Conservation (phyloP, 2,797 vertebrate species). For the Podargus strigoides region DNA sequence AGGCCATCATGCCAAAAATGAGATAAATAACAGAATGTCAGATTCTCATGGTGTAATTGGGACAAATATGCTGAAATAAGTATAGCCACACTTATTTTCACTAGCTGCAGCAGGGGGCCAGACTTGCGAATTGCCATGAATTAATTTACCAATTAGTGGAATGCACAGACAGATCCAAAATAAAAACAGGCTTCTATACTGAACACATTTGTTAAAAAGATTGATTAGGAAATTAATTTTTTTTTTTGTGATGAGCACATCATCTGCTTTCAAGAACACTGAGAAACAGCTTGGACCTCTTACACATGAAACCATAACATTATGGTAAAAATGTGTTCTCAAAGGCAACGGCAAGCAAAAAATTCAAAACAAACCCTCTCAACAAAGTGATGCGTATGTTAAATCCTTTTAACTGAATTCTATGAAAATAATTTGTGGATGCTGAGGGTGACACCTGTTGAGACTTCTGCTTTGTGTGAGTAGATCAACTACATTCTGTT, state of each 20-base stretch:
- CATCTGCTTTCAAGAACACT: neutral
- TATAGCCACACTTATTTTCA: neutral
- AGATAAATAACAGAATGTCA: neutral
- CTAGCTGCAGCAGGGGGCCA: neutral
- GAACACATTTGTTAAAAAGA: neutral
- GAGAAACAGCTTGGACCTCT: neutral
- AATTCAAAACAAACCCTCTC: neutral
- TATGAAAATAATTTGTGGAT: neutral
- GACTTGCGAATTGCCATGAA: neutral
- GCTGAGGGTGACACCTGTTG: neutral
- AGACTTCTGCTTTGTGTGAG: neutral
- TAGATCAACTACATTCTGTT: neutral
- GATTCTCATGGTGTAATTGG: neutral
- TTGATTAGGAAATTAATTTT: neutral
- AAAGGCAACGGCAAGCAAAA: neutral
- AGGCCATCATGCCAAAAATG: neutral
- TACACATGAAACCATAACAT: neutral
- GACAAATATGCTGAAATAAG: neutral
- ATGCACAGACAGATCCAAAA: neutral
- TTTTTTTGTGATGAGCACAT: neutral
- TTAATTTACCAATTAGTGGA: neutral
- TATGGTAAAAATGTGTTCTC: neutral
- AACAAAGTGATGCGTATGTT: rapidly evolving
- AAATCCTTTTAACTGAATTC: neutral
- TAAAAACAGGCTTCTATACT: neutral